Percentiles rank a stretch among this genome's conserved stretches.
Conservation (phyloP, 2,797 vertebrate species). For the Eremophila alpestris region DNA sequence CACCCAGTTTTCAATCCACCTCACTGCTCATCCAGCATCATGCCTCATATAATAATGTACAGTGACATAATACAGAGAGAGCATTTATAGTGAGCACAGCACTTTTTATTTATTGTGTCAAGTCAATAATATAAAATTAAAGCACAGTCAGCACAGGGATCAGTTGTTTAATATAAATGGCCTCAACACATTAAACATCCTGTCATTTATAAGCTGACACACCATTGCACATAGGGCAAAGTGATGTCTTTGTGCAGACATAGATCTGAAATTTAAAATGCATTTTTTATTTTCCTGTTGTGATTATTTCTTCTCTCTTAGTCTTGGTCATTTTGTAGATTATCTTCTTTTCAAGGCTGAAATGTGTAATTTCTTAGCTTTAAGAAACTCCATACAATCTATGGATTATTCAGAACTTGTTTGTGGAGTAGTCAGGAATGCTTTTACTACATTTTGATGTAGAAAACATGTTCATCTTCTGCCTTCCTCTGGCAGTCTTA, state of each 20-base stretch:
- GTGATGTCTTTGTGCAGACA: not conserved
- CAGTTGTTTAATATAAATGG: not conserved
- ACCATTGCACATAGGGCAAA: not conserved
- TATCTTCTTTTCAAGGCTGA: not conserved
- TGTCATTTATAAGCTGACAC: not conserved
- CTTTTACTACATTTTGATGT: not conserved
- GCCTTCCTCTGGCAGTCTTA: constrained; percentile 73
- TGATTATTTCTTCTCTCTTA: not conserved
- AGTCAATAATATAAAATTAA: not conserved
- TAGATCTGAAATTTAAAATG: not conserved
- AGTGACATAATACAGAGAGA: not conserved
- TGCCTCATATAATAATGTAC: not conserved
- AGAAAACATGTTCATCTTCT: constrained; percentile 54
- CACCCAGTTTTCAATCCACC: not conserved
- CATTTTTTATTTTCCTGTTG: not conserved
- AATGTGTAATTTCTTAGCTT: not conserved
- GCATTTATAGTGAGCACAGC: not conserved
- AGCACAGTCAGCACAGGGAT: not conserved
- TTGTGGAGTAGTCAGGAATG: constrained; percentile 15
- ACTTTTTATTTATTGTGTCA: not conserved
- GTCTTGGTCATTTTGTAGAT: not conserved
- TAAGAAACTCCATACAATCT: not conserved
- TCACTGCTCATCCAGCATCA: not conserved
- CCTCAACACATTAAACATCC: not conserved
- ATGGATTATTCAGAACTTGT: not conserved